Conservation (phyloP, 2,888 invertebrate species). For the Melanostoma scalare region DNA sequence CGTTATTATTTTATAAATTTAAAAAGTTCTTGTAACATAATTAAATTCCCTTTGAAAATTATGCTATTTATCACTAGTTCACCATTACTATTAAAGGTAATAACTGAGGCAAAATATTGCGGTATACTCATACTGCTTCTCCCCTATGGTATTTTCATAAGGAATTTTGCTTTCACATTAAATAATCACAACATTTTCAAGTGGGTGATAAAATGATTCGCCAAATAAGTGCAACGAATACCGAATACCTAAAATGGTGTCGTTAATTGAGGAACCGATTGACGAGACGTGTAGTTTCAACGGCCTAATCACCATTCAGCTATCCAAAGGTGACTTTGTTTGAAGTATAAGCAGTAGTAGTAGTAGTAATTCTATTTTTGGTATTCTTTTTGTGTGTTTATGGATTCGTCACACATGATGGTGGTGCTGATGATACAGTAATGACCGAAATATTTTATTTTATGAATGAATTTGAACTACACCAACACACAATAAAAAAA, state of each 20-base stretch:
- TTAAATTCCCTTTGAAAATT: no score
- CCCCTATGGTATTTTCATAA: not conserved
- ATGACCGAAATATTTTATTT: not conserved
- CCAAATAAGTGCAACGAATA: slow-evolving; percentile 4
- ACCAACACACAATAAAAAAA: no score
- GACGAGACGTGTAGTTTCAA: not conserved
- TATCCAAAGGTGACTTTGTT: not conserved
- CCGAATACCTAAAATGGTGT: not conserved
- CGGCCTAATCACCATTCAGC: not conserved
- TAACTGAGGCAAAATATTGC: no score
- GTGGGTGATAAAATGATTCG: not conserved
- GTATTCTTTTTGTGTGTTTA: not conserved
- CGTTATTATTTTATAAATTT: no score
- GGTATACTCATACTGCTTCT: no score
- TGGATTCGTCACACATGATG: no score
- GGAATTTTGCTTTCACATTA: not conserved
- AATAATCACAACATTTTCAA: not conserved
- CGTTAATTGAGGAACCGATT: not conserved
- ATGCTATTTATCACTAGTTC: no score
- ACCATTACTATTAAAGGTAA: no score
- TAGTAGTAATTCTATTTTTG: not conserved
- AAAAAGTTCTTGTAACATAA: no score
- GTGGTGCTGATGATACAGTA: not conserved
- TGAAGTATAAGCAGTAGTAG: not conserved
- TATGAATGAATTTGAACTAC: not conserved